Evolutionary conservation across 2,797 vertebrate species (phyloP), one percentile per base, ranked within the genome.

Genomic region (Streptopelia turtur): DNA sequence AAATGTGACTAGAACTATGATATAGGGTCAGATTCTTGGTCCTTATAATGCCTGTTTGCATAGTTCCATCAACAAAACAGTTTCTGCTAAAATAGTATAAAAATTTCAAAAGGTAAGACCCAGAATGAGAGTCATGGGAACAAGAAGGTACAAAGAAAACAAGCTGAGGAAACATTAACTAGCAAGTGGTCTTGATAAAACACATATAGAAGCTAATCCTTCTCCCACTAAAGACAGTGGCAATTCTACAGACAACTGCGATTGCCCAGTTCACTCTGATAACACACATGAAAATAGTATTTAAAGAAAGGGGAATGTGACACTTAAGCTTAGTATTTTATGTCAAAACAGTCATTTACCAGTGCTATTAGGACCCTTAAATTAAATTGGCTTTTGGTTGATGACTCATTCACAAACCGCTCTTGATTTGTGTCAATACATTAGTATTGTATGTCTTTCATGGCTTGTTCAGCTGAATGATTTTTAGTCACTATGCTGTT

Each of bases 341-440:
- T 89, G 68, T 71, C 78, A 91, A 85, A 95, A 87, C 30, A 47
- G 10, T 83, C 3, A 56, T 72, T 89, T 88, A 61, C 37, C 69
- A 18, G 24, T 59, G 50, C n/a, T 35, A 16, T 49, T 84, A 55
- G 50, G 63, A 81, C 23, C 18, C 35, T 3, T 31, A 90, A 15
- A 91, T 84, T 61, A 88, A 86, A 84, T 23, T 81, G 61, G 6
- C 16, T 90, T 72, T 89, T 76, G 13, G 45, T 49, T 91, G 79
- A 50, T 81, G 55, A 86, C 13, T 94, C 69, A 78, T 60, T 85
- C 47, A 30, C 13, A 81, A 91, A 72, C 28, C 5, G 10, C 27
- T 88, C 61, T 49, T 86, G 57, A 91, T 56, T 86, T 43, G 18
- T 91, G 88, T 87, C 88, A 85, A 77, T 83, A 87, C 25, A 49